Conservation (phyloP, 1,140 invertebrate genomes). For the Megalopta genalis region DNA sequence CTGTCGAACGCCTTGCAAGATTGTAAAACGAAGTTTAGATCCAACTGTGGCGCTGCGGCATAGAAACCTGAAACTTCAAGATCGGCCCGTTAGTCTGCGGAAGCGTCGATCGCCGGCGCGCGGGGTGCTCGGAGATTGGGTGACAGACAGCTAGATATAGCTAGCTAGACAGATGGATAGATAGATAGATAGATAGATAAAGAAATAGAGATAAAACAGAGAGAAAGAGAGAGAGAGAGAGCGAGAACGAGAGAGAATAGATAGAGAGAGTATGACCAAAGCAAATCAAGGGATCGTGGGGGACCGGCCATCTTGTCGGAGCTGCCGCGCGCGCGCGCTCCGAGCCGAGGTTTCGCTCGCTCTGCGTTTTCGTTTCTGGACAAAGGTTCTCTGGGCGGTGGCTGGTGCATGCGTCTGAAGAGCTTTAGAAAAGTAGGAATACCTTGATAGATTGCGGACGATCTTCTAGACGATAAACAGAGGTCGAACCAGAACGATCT, state of each 20-base stretch:
- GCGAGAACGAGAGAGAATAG: not conserved
- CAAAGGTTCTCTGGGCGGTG: too few relatives aligned
- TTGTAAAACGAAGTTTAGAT: constrained; percentile 58
- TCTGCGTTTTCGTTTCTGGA: too few relatives aligned
- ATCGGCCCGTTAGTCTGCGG: constrained; percentile 32
- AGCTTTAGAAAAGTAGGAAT: constrained; percentile 33
- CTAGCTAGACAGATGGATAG: not conserved
- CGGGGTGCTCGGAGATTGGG: too few relatives aligned
- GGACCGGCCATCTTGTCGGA: too few relatives aligned
- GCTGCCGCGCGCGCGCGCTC: too few relatives aligned
- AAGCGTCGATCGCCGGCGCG: not conserved
- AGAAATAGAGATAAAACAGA: not conserved
- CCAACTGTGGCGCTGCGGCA: constrained; percentile 51
- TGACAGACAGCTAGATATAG: too few relatives aligned
- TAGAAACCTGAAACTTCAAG: constrained; percentile 65
- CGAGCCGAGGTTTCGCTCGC: too few relatives aligned
- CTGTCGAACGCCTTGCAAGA: constrained; percentile 52
- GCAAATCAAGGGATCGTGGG: too few relatives aligned
- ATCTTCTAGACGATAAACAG: constrained; percentile 54
- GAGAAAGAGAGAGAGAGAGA: not conserved
- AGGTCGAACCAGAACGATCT: constrained; percentile 20
- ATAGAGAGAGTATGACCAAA: not conserved
- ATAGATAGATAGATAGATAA: not conserved
- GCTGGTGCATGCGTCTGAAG: not conserved
- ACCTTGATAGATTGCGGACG: constrained; percentile 41